Conservation (phyloP, 2,888 invertebrate species). For the Tiliacea citrago region DNA sequence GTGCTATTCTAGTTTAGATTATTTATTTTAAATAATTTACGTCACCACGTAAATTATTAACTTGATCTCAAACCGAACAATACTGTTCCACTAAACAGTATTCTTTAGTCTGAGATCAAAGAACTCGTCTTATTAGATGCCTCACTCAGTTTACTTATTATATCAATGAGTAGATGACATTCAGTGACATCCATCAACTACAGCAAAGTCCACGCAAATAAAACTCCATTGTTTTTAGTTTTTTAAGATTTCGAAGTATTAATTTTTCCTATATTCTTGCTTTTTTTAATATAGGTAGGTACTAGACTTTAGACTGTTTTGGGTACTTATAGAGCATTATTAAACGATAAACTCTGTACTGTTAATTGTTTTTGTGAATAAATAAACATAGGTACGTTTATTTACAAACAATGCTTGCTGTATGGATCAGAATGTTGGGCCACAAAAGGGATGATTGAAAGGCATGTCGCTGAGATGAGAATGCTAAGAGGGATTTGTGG, state of each 20-base stretch:
- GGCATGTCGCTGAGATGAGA: no score
- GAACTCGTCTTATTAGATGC: conserved; percentile 7
- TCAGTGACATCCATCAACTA: conserved; percentile 10
- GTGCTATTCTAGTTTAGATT: neutral
- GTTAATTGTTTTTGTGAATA: neutral
- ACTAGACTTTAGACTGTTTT: neutral
- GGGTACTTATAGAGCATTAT: neutral
- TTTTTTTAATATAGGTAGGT: neutral
- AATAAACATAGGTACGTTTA: neutral
- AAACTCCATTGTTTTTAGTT: conserved; percentile 7
- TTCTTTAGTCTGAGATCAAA: conserved; percentile 14
- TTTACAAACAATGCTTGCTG: neutral
- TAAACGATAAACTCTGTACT: neutral
- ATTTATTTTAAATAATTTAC: conserved; percentile 4
- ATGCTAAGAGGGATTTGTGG: no score
- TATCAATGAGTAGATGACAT: conserved; percentile 11
- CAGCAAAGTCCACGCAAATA: neutral
- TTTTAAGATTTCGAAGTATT: neutral
- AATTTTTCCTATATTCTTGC: neutral
- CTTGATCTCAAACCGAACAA: neutral
- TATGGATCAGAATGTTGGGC: no score
- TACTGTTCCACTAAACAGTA: neutral
- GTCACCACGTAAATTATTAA: neutral
- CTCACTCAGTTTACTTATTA: neutral
- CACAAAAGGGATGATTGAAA: no score